Evolutionary conservation across 2,888 invertebrate genomes (phyloP).

Genomic region (Nymphalis c-album): DNA sequence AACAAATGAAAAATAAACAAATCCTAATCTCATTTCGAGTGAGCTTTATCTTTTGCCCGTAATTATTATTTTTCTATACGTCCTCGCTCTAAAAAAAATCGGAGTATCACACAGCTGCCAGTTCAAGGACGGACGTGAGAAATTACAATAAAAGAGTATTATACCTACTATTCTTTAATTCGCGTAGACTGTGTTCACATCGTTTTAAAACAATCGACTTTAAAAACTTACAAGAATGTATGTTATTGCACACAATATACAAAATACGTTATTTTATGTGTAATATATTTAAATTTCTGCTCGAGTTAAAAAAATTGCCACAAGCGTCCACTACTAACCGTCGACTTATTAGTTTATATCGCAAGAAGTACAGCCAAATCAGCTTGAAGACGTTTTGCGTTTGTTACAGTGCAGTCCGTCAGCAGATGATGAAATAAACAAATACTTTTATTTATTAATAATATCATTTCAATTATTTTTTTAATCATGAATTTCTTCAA

Average conservation of each 20-base stretch:
- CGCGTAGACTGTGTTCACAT: background rate
- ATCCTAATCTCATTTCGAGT: background rate
- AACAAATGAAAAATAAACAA: background rate
- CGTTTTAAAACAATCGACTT: background rate
- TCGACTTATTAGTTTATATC: too few relatives aligned
- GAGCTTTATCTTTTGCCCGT: background rate
- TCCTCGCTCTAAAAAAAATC: constrained; percentile 9
- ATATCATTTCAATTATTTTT: too few relatives aligned
- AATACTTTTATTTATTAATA: too few relatives aligned
- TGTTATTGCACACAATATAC: background rate
- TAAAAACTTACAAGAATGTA: background rate
- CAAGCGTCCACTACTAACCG: too few relatives aligned
- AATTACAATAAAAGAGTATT: background rate
- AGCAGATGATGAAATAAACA: too few relatives aligned
- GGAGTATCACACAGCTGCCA: constrained; percentile 7
- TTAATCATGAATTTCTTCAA: too few relatives aligned
- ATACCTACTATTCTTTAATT: background rate
- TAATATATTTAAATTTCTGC: too few relatives aligned
- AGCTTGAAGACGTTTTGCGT: too few relatives aligned
- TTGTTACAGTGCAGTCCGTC: too few relatives aligned
- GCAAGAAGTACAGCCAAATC: too few relatives aligned
- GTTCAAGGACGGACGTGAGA: constrained; percentile 22
- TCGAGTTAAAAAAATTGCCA: too few relatives aligned
- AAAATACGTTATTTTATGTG: background rate
- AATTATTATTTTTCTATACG: constrained; percentile 12